phyloP scores from a whole-genome alignment of 2,797 vertebrate genomes.

The Adrianichthys oophorus region DNA sequence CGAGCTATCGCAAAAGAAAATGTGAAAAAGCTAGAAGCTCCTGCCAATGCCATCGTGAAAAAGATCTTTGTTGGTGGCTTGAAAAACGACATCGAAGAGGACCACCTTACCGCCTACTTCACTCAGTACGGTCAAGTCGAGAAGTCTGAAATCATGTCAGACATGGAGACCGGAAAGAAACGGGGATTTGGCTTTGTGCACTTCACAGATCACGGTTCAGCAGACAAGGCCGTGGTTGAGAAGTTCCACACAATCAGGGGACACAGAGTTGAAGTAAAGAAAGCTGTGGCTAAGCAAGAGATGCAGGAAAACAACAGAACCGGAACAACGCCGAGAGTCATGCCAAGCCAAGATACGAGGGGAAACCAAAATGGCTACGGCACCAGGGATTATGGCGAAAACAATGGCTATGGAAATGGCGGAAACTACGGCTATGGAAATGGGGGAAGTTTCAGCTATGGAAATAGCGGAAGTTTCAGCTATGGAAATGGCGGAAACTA shows the following conservation, averaged over 20 bases:
- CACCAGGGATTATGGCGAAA: constrained; percentile 76
- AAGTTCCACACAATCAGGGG: constrained; percentile 95
- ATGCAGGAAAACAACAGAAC: constrained; percentile 85
- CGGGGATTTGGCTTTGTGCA: constrained; percentile 97
- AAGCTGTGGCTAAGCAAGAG: constrained; percentile 94
- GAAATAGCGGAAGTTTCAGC: too few species aligned
- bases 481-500: too few species aligned
- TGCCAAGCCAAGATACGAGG: constrained; percentile 81
- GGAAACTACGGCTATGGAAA: too few species aligned
- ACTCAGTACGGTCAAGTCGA: constrained; percentile 91
- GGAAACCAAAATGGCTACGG: constrained; percentile 87
- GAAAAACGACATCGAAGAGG: constrained; percentile 90
- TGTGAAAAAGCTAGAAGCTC: constrained; percentile 91
- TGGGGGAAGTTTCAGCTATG: too few species aligned
- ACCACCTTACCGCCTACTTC: constrained; percentile 87
- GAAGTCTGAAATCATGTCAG: constrained; percentile 95
- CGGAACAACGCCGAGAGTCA: constrained; percentile 69
- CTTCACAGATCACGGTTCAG: constrained; percentile 92
- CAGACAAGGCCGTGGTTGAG: constrained; percentile 93
- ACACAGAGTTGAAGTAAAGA: constrained; percentile 97
- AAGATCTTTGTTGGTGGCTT: constrained; percentile 95
- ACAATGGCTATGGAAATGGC: constrained; percentile 84
- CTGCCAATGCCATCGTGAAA: constrained; percentile 89
- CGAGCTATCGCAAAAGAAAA: constrained; percentile 95
- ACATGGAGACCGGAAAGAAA: constrained; percentile 95